Conservation (phyloP, 1,140 invertebrate genomes). For the Danaus melanippus region DNA sequence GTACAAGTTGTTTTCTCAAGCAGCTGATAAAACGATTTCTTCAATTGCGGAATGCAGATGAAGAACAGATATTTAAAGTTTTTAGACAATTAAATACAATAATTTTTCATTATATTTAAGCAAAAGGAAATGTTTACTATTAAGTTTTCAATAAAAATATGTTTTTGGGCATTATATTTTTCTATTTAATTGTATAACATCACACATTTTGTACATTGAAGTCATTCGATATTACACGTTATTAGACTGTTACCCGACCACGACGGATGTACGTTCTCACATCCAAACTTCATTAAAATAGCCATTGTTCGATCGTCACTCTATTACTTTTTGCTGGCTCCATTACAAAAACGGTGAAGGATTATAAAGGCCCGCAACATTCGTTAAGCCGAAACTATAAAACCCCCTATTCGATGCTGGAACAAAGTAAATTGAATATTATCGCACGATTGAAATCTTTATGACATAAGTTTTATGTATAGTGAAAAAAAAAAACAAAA, state of each 20-base stretch:
- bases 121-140: too few species aligned
- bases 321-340: conserved; percentile 43
- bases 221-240: not conserved
- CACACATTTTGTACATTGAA: too few species aligned
- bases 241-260: conserved; percentile 12
- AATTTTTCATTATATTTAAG: too few species aligned
- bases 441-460: conserved; percentile 7
- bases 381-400: conserved; percentile 22
- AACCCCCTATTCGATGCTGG: conserved; percentile 16
- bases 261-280: conserved; percentile 24
- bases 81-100: too few species aligned
- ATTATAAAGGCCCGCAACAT: conserved; percentile 26
- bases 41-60: too few species aligned
- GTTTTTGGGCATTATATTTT: too few species aligned
- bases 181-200: too few species aligned
- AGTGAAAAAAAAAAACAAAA: conserved; percentile 2
- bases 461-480: conserved; percentile 8
- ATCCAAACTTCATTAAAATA: conserved; percentile 40
- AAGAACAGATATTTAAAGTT: too few species aligned
- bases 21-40: too few species aligned
- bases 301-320: conserved; percentile 44
- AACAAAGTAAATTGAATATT: conserved; percentile 16
- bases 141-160: too few species aligned
- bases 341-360: conserved; percentile 40
- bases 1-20: conserved; percentile 19